Evolutionary conservation across 2,797 vertebrate species (phyloP), one percentile per base, ranked within the genome.

Genomic region (Holocentrus rufus): DNA sequence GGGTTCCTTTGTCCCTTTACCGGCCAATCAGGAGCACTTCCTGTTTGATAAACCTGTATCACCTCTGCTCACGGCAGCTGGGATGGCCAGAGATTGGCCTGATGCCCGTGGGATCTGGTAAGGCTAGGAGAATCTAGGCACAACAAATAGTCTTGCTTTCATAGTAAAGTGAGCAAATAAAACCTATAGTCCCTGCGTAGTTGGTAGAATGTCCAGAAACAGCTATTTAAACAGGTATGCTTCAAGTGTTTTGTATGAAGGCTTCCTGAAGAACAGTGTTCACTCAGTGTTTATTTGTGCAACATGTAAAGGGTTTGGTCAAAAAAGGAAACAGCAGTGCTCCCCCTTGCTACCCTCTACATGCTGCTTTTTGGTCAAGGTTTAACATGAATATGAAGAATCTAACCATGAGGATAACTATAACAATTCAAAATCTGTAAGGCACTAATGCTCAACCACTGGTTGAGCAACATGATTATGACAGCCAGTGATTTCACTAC

Each of bases 11-110:
- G 65, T 87, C 62, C 81, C 74, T 75, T 63, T 23, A 54, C 75
- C 80, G 85, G 68, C 39, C 74, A 85, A 69, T 74, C 79, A 96
- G 95, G 95, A 95, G 75, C 95, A 96, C 83, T 96, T 95, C 86
- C 93, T 95, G 67, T 96, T 96, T 90, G 95, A 96, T 90, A 96
- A 95, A 76, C 95, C 95, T 18, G 95, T 96, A 74, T 96, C 95
- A 74, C 95, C 95, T 58, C 92, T 96, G 90, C 91, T 96, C 78
- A 95, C 91, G 7, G 90, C 94, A 77, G 92, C 95, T 57, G 95
- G 95, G 86, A 95, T 96, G 95, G 95, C 95, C 74, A 94, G 95
- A 63, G 95, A 96, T 91, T 96, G 95, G 95, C 95, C 95, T 30
- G 95, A 96, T 72, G 94, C 94, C 85, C 88, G 80, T 79, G 94